These are phyloP conservation scores for Pipistrellus kuhlii DNA, from an alignment of 2,797 vertebrate species.

Conservation along the genomic window DNA sequence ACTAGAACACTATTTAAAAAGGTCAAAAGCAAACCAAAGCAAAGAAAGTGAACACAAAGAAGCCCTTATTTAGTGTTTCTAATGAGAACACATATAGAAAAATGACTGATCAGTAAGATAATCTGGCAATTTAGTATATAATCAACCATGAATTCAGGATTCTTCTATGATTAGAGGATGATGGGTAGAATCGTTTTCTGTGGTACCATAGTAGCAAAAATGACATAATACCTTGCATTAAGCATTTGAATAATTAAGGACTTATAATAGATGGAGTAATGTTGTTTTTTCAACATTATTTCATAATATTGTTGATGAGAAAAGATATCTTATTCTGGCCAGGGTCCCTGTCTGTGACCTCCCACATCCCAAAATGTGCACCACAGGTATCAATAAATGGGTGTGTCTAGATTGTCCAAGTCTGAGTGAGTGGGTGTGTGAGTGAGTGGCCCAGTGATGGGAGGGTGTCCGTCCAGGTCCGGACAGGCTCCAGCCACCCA, in stretches of 20 bases:
- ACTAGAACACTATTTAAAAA: background rate
- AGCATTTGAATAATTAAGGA: background rate
- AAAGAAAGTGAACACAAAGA: background rate
- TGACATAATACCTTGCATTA: background rate
- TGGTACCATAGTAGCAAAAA: background rate
- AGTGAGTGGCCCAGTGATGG: background rate
- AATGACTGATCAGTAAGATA: constrained; percentile 54
- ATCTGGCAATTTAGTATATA: constrained; percentile 52
- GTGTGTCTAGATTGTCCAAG: background rate
- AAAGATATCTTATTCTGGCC: background rate
- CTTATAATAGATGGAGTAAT: background rate
- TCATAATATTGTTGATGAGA: background rate
- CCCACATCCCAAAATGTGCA: background rate
- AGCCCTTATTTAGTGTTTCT: constrained; percentile 13
- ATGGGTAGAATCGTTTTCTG: background rate
- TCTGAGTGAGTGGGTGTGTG: background rate
- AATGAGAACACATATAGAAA: constrained; percentile 39
- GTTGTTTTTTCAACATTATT: background rate
- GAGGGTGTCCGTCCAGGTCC: fast-evolving
- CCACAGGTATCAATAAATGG: background rate
- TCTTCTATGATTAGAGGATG: constrained; percentile 19
- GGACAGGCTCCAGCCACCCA: background rate
- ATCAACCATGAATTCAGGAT: constrained; percentile 39
- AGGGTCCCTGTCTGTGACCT: background rate
- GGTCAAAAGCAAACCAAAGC: background rate